Base-by-base conservation (phyloP, 2,888 invertebrate species). In the Nebria brevicollis region DNA sequence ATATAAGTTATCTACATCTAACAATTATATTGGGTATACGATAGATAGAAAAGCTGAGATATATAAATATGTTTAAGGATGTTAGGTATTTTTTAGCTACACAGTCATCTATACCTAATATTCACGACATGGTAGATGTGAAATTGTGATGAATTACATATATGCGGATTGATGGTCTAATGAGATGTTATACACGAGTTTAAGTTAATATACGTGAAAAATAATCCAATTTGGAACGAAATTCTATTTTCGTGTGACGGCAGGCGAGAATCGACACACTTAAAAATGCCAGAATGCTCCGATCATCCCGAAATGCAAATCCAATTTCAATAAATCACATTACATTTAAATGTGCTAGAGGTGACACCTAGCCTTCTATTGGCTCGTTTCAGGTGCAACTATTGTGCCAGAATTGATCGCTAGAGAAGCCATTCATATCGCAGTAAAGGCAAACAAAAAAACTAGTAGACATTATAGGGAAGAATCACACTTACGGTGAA, bases 291-390 rank as follows among this genome's bases (percentile, higher is more conserved):
- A 13, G 66, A 66, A 76, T 76, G 41, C 76, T 76, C 15, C 8
- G 54, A 64, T 77, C 72, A 20, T 15, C 70, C 68, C n/a, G 70
- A 54, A 15, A 26, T 72, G 72, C 72, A 77, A 77, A 77, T 77
- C 72, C 77, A 77, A 77, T 77, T 77, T 77, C 41, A 77, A 77
- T 77, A 77, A 77, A 77, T 77, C 77, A 77, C 77, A 77, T 77
- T 77, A 77, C 64, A 77, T 77, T 76, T 77, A 77, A 77, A 77
- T 77, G 77, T 72, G 77, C 77, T 54, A 1, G 72, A 72, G 77
- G 20, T n/a, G 20, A 70, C 77, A 68, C 68, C 77, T 77, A 66
- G 68, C 42, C 54, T 77, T 72, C 70, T 77, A 54, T 42, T 15
- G 77, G 70, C 70, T 77, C 77, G 34, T 70, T 70, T 77, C 54